These are phyloP conservation scores for Jaculus jaculus DNA, from an alignment of 2,113 vertebrate genomes.

Conservation along the genomic window DNA sequence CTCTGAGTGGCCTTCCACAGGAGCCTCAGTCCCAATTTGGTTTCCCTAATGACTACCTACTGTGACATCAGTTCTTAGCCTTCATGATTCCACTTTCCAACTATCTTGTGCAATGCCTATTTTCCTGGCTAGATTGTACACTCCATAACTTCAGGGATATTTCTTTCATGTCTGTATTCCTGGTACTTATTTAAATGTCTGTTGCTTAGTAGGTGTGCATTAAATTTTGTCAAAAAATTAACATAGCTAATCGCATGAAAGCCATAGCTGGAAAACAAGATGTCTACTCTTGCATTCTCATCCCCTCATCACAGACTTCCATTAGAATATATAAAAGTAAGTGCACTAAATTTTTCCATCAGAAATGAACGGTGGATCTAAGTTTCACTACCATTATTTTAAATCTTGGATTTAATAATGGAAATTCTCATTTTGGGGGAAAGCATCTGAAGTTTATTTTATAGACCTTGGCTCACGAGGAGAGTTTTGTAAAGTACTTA, in stretches of 20 bases:
- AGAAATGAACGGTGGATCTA: background rate
- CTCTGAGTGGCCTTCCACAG: background rate
- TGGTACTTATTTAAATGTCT: conserved; percentile 24
- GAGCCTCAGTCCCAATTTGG: background rate
- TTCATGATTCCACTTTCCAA: conserved; percentile 27
- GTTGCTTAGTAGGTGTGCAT: conserved; percentile 50
- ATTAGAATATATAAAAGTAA: conserved; percentile 7
- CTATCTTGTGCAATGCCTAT: background rate
- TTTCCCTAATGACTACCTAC: background rate
- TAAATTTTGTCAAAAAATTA: conserved; percentile 61
- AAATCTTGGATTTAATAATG: conserved; percentile 45
- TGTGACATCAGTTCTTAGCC: background rate
- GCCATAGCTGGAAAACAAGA: conserved; percentile 32
- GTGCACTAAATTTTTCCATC: background rate
- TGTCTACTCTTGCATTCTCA: conserved; percentile 21
- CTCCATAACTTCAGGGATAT: background rate
- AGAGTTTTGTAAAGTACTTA: background rate
- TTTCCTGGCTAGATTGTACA: background rate
- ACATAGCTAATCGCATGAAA: conserved; percentile 48
- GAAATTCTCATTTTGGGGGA: conserved; percentile 15
- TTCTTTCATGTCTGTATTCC: conserved; percentile 21
- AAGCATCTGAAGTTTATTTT: background rate
- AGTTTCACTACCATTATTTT: conserved; percentile 36
- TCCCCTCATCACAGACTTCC: conserved; percentile 10
- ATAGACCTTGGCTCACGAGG: background rate